Base-by-base conservation (phyloP, 2,888 invertebrate species). In the Hyposoter didymator region DNA sequence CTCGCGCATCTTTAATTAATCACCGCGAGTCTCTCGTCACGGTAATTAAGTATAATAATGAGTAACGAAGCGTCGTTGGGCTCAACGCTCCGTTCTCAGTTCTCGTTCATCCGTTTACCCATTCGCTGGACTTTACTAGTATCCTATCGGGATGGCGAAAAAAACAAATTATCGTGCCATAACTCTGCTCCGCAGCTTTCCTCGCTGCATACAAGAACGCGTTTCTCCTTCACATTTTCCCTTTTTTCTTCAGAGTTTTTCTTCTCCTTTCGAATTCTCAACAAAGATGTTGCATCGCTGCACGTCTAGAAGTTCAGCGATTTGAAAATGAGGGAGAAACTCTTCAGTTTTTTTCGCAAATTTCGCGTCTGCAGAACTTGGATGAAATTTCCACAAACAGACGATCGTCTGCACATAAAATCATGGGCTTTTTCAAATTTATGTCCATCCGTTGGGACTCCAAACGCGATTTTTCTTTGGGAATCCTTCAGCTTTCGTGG, bases 31-130 rank as follows among this genome's bases (percentile, higher is more conserved):
- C 74, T 69, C 69, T 73, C 78, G 85, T 85, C 85, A 83, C 72
- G 85, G 80, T 55, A 85, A 83, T 85, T 83, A 83, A 74, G 66
- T n/a, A 47, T 83, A 83, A 83, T 78, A 73, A 69, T 19, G 45
- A 43, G 67, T 52, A 75, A 67, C 76, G 66, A 78, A n/a, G 72
- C 70, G 28, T 52, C 52, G n/a, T 32, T 55, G 55, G 28, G 49
- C 69, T 78, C 73, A 45, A 67, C 47, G 39, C 52, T 75, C 62
- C 19, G 47, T 67, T 55, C 72, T 80, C 43, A 35, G 39, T 62
- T 80, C 59, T 59, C 49, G 67, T 43, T 84, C 52, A 72, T 79
- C 64, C 75, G 22, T 70, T 80, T 64, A 73, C 69, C 35, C 45
- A 73, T 83, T 67, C 66, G 49, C 70, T 39, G 10, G 52, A 32